A percentile compares a stretch with the other conserved stretches of the same genome.
phyloP scores from a whole-genome alignment of 2,113 vertebrate species.

The Ammodytes dubius region DNA sequence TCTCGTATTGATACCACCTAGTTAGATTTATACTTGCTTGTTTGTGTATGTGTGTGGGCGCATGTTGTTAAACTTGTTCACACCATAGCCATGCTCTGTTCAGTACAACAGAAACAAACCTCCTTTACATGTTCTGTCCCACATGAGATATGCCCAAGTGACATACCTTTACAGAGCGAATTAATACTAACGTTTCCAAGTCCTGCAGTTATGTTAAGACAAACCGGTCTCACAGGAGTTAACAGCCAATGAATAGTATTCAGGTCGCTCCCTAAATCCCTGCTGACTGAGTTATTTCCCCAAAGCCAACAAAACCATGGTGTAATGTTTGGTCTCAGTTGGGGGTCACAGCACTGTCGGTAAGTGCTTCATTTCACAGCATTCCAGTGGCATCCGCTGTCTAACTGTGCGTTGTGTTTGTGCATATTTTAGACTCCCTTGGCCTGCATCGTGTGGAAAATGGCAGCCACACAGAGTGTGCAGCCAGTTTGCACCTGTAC shows the following conservation, averaged over 20 bases:
- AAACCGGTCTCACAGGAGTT: not conserved
- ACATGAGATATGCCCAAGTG: conserved; percentile 11
- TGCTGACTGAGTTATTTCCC: conserved; percentile 18
- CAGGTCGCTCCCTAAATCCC: conserved; percentile 9
- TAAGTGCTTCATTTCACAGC: conserved; percentile 28
- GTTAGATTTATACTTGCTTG: not conserved
- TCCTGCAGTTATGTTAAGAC: conserved; percentile 2
- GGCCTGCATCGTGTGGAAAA: conserved; percentile 98
- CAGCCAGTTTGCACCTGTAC: conserved; percentile 95
- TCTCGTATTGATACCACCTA: not conserved
- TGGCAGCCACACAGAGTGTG: conserved; percentile 93
- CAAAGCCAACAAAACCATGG: conserved; percentile 27
- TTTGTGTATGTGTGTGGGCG: not conserved
- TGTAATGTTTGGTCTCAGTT: conserved; percentile 47
- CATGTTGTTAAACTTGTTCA: not conserved
- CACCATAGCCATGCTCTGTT: not conserved
- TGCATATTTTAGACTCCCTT: conserved; percentile 87
- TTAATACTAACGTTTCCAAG: conserved; percentile 3
- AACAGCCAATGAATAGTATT: conserved; percentile 14
- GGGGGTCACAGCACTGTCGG: conserved; percentile 1
- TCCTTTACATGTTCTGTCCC: not conserved
- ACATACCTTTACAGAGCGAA: not conserved
- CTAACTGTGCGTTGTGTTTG: conserved; percentile 12
- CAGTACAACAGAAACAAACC: not conserved
- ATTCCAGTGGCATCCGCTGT: conserved; percentile 19